Evolutionary conservation across 2,113 vertebrate species (phyloP).

Genomic region (Megaceryle torquata): DNA sequence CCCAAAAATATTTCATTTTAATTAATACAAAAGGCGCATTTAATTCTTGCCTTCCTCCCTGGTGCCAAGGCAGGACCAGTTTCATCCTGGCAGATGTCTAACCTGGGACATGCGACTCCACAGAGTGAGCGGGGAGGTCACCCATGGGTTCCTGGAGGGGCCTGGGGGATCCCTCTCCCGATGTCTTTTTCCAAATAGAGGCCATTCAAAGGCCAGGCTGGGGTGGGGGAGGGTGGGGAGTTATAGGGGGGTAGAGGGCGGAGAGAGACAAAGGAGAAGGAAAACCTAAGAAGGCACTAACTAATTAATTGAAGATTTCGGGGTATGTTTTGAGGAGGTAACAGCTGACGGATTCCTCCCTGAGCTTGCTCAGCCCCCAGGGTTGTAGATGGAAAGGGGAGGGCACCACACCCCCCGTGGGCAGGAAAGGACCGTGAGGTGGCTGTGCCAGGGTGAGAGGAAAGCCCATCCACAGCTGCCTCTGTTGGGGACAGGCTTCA

Average conservation of each 20-base stretch:
- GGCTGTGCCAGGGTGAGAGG: rapidly evolving
- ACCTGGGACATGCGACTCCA: neutral
- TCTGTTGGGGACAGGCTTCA: neutral
- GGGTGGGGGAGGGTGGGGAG: neutral
- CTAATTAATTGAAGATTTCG: neutral
- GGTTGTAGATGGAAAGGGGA: neutral
- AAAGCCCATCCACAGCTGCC: neutral
- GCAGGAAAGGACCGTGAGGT: neutral
- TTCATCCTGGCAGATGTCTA: neutral
- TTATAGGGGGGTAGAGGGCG: neutral
- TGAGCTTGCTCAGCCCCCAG: rapidly evolving
- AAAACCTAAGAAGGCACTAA: neutral
- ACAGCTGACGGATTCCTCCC: neutral
- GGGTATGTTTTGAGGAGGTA: neutral
- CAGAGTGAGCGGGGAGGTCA: neutral
- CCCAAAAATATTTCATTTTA: neutral
- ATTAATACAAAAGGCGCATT: neutral
- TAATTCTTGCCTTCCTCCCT: neutral
- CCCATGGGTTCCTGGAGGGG: neutral
- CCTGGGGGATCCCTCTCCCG: neutral
- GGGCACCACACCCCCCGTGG: rapidly evolving
- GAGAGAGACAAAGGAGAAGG: neutral
- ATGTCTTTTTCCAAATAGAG: neutral
- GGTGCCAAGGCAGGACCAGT: neutral
- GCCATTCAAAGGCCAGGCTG: neutral